A percentile compares a stretch with the other conserved stretches of the same genome.
These are phyloP conservation scores for Trissoscelio sp. DNA, from an alignment of 2,888 invertebrate genomes.

Conservation along the genomic window DNA sequence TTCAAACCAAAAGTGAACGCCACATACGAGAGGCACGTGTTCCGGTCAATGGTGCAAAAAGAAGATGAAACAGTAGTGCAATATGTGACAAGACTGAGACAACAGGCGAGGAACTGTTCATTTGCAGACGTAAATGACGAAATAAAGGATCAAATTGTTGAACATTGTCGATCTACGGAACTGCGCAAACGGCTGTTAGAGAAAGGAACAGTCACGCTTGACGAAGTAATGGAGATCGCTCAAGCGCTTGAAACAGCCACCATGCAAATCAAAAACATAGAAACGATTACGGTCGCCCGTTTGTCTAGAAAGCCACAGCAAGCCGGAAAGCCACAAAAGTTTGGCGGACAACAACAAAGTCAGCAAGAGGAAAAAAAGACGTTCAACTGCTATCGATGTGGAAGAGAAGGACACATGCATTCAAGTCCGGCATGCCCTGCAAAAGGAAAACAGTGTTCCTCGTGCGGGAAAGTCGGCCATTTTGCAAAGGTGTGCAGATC, in stretches of 20 bases:
- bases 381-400: conserved; percentile 9
- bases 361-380: no score
- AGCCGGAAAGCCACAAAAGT: no score
- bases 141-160: conserved; percentile 64
- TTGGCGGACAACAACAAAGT: no score
- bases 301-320: background rate
- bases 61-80: conserved; percentile 74
- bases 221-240: conserved; percentile 28
- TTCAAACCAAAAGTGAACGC: conserved; percentile 75
- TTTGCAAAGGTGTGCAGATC: no score
- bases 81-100: conserved; percentile 73
- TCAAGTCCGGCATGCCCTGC: conserved; percentile 65
- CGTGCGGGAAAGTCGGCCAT: no score
- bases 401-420: conserved; percentile 5
- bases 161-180: conserved; percentile 64
- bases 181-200: conserved; percentile 61
- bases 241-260: conserved; percentile 15
- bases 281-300: background rate
- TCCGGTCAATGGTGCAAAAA: conserved; percentile 74
- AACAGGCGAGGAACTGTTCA: conserved; percentile 75
- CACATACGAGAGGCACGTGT: conserved; percentile 76
- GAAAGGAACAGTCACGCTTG: conserved; percentile 46
- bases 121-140: conserved; percentile 67
- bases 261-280: conserved; percentile 14
- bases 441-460: no score